Conservation (phyloP, 1,140 invertebrate species). For the Trichonephila clavata region DNA sequence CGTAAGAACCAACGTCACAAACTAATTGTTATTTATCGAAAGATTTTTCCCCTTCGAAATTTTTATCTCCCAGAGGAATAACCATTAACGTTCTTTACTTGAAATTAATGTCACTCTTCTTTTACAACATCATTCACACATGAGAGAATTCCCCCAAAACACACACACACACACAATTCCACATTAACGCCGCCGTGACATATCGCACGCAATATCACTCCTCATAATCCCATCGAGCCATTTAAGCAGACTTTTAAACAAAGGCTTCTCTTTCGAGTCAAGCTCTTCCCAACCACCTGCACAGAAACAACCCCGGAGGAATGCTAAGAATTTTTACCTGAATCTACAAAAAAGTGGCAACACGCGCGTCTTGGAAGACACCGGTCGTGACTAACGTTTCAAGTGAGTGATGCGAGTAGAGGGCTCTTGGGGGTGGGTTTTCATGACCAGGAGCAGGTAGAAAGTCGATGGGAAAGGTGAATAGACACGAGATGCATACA, state of each 20-base stretch:
- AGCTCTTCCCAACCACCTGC: not conserved
- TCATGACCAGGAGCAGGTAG: not conserved
- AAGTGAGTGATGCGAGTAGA: not conserved
- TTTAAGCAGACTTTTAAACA: not conserved
- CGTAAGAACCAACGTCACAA: too few species aligned
- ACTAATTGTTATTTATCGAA: too few species aligned
- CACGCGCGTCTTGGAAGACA: not conserved
- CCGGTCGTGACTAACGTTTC: constrained; percentile 15
- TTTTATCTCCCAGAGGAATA: too few species aligned
- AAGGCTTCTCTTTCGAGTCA: not conserved
- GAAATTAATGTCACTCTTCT: not conserved
- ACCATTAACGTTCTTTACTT: not conserved
- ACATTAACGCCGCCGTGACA: not conserved
- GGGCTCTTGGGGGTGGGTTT: not conserved
- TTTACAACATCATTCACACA: not conserved
- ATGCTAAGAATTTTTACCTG: constrained; percentile 37
- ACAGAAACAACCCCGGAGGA: constrained; percentile 11
- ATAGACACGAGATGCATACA: not conserved
- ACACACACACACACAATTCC: too few species aligned
- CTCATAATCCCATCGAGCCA: not conserved
- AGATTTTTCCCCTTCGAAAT: too few species aligned
- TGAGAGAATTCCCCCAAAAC: not conserved
- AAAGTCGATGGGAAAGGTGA: not conserved
- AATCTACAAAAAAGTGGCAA: constrained; percentile 22
- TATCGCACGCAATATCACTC: constrained; percentile 7